Evolutionary conservation across 2,888 invertebrate species (phyloP).

Genomic region (Brenthis hecate): DNA sequence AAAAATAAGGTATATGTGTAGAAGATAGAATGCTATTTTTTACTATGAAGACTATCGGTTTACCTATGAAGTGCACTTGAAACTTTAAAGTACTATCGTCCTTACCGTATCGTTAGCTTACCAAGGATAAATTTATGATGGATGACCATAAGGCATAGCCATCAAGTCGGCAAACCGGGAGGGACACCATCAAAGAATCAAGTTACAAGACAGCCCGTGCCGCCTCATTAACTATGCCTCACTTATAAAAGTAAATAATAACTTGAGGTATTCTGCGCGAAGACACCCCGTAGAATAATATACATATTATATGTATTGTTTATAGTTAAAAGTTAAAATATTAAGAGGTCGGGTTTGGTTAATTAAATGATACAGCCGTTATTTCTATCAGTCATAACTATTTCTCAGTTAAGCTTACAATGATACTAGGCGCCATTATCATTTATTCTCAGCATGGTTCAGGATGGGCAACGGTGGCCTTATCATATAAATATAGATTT

Average conservation of each 20-base stretch:
- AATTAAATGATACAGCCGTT: constrained; percentile 17
- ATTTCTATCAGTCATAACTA: constrained; percentile 21
- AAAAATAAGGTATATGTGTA: not conserved
- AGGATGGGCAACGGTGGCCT: constrained; percentile 44
- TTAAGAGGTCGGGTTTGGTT: not conserved
- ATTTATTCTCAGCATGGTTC: constrained; percentile 46
- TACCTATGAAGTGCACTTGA: not conserved
- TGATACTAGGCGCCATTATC: constrained; percentile 38
- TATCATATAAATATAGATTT: constrained; percentile 55
- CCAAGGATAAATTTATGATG: constrained; percentile 45
- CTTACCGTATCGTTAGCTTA: constrained; percentile 37
- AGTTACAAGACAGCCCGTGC: constrained; percentile 65
- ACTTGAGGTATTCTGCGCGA: constrained; percentile 19
- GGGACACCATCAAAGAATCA: constrained; percentile 49
- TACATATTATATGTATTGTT: constrained; percentile 20
- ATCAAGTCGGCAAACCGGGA: constrained; percentile 41
- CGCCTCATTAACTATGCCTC: constrained; percentile 67
- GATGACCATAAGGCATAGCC: constrained; percentile 42
- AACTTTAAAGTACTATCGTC: not conserved
- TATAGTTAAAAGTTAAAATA: constrained; percentile 1
- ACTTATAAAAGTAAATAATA: constrained; percentile 34
- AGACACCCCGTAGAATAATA: constrained; percentile 23
- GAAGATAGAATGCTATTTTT: not conserved
- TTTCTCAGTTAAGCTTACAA: constrained; percentile 29
- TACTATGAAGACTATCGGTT: not conserved